Base-by-base conservation (phyloP, 2,113 vertebrate species). In the Aptenodytes forsteri region DNA sequence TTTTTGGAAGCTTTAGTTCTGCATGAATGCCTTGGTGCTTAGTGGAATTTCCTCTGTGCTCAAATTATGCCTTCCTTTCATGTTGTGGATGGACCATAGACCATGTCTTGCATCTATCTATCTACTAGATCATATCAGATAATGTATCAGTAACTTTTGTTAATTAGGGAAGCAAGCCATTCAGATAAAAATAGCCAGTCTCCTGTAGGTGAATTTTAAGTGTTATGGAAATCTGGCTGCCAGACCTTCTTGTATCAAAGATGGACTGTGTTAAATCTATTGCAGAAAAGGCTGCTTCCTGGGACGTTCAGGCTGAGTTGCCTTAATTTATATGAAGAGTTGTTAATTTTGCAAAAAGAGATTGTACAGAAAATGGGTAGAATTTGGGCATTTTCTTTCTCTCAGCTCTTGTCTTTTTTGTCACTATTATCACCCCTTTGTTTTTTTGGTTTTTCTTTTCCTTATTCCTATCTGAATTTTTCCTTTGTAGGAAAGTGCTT, bases 401-500 rank as follows among this genome's bases (percentile, higher is more conserved):
- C 97, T 97, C 97, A 98, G 87, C 97, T 98, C 97, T 94, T 97
- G 91, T 97, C 87, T 93, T 98, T 97, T 98, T 98, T 98, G 95
- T 98, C 97, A 97, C 93, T 97, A 75, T 98, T 99, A 65, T 87
- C 73, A 76, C 49, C 22, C 62, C 70, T 73, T 79, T 83, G 65
- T 90, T 84, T 95, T 98, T 98, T 97, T 93, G 25, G 98, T 96
- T 94, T 97, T 95, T 95, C 79, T 97, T 96, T 95, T 98, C 91
- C 98, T 98, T 98, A 98, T 98, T 98, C 98, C 98, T 99, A 92
- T 99, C 98, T 99, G 97, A 97, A 99, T 99, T 98, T 99, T 98
- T 98, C 98, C 98, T 99, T 99, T 99, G 98, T 99, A 99, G 99
- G 99, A 99, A 99, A 99, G 99, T 99, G 99, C 99, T 99, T 99